A percentile compares a stretch with the other conserved stretches of the same genome.
Conservation (phyloP, 2,888 invertebrate genomes). For the Xestia ashworthii region DNA sequence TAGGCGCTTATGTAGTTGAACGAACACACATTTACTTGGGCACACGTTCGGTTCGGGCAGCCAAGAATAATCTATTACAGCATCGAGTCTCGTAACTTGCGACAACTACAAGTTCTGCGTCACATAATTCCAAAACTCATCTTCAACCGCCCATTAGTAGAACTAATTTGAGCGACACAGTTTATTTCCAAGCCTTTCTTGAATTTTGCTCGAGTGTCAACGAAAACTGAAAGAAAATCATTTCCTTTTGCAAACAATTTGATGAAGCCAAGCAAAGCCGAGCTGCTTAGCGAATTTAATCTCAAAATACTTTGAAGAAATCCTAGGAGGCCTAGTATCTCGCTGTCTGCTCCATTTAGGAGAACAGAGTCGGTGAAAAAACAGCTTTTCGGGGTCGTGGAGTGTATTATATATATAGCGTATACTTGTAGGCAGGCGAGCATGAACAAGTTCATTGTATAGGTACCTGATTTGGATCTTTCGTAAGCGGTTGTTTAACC, state of each 20-base stretch:
- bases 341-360: slow-evolving; percentile 26
- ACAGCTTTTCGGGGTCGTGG: not conserved
- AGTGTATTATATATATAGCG: slow-evolving; percentile 30
- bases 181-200: slow-evolving; percentile 17
- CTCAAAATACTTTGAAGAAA: slow-evolving; percentile 34
- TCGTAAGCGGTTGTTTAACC: slow-evolving; percentile 13
- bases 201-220: not conserved
- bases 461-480: slow-evolving; percentile 28
- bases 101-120: not conserved
- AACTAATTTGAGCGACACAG: slow-evolving; percentile 36
- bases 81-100: slow-evolving; percentile 25
- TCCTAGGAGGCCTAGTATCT: slow-evolving; percentile 32
- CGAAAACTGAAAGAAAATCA: slow-evolving; percentile 28
- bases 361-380: slow-evolving; percentile 31
- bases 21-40: slow-evolving; percentile 64
- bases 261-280: slow-evolving; percentile 17
- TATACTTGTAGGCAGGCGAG: slow-evolving; percentile 17
- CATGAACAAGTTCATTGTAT: slow-evolving; percentile 14
- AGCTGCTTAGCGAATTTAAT: slow-evolving; percentile 32
- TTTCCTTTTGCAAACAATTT: slow-evolving; percentile 30
- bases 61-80: slow-evolving; percentile 41
- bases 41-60: slow-evolving; percentile 39
- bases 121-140: slow-evolving; percentile 36
- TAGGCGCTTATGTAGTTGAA: slow-evolving; percentile 58
- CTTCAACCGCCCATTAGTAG: not conserved